Base-by-base conservation (phyloP, 1,140 invertebrate genomes). In the Drosophila suzukii region DNA sequence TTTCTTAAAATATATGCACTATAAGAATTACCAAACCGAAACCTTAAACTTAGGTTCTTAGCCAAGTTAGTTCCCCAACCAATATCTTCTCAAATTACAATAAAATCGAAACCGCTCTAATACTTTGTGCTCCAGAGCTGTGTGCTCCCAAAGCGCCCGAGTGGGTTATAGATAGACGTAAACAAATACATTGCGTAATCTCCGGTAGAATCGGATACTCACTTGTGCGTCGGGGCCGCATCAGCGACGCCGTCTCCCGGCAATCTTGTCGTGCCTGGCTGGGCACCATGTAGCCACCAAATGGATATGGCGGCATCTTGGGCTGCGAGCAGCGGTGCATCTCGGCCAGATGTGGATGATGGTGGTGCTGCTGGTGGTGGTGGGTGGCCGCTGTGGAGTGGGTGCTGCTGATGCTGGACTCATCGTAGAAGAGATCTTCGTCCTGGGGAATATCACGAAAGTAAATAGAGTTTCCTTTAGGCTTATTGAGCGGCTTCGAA, bases 281-380 rank as follows among this genome's bases (percentile, higher is more conserved):
- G 62, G 75, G 54, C 58, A 89, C 61, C 54, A 90, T 90, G 49
- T 91, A 92, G 57, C 91, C 91, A 43, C 91, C 88, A 30, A 92
- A 78, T 12, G 91, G 91, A 81, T 92, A 92, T 15, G 91, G 91
- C 17, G 91, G 91, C 91, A 92, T 92, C 78, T 91, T 89, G 50
- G 91, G 91, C 78, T 92, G 91, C 30, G 91, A 90, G 65, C 80
- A 92, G 15, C 84, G 83, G 39, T 89, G 83, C 60, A 79, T 61
- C 32, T 91, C 81, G 38, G 66, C 59, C 12, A 83, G 63, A 59
- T 82, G 73, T 4, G 53, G 44, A 58, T 72, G 66, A 30, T 57
- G 63, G 38, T 70, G 66, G 15, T 67, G 66, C 7, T 73, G 65
- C 10, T 46, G 66, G 6, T 61, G 66, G 41, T 68, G 56, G 41